These are phyloP conservation scores for Microdon myrmicae DNA, from an alignment of 2,888 invertebrate genomes.

Conservation along the genomic window DNA sequence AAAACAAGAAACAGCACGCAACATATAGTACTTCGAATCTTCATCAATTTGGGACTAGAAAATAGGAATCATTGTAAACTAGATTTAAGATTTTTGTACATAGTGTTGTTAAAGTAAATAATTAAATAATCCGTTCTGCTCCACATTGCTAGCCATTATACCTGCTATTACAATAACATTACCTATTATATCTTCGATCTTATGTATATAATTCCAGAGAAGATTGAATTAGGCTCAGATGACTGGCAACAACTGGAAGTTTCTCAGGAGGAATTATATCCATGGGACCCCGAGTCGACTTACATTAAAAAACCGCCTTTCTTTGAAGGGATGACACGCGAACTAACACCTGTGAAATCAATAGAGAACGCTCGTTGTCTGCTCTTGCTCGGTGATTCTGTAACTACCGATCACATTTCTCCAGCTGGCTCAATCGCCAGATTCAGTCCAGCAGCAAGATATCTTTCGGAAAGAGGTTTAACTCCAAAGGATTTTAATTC, in stretches of 20 bases:
- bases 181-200: conserved; percentile 67
- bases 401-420: conserved; percentile 98
- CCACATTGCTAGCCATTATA: too few relatives aligned
- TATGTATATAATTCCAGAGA: too few relatives aligned
- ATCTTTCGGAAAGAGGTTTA: conserved; percentile 67
- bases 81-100: too few relatives aligned
- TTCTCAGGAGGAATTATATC: conserved; percentile 85
- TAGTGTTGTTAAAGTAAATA: too few relatives aligned
- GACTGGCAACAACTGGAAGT: conserved; percentile 87
- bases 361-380: conserved; percentile 83
- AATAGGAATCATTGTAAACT: too few relatives aligned
- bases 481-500: conserved; percentile 97
- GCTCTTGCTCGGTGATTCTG: conserved; percentile 91
- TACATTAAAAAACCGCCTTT: conserved; percentile 98
- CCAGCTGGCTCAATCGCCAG: conserved; percentile 97
- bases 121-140: too few relatives aligned
- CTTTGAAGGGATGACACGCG: conserved; percentile 81
- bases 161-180: too few relatives aligned
- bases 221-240: conserved; percentile 84
- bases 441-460: conserved; percentile 83
- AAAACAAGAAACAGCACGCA: too few relatives aligned
- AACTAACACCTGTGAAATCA: conserved; percentile 70
- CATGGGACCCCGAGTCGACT: conserved; percentile 90
- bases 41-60: too few relatives aligned
- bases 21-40: too few relatives aligned